These are phyloP conservation scores for Dynastes hyllus DNA, from an alignment of 2,888 invertebrate genomes.

Conservation along the genomic window DNA sequence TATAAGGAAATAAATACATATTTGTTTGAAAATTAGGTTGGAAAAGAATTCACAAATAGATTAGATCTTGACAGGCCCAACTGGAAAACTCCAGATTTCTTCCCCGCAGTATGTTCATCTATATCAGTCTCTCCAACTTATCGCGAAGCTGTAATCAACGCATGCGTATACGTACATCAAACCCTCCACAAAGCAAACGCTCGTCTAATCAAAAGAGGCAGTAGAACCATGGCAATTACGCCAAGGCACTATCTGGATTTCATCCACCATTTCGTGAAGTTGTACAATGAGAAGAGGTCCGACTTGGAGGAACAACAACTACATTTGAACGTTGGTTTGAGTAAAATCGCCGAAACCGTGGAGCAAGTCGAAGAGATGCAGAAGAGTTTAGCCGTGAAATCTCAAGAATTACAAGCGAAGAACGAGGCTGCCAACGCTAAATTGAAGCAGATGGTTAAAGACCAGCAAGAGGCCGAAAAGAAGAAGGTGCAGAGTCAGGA, in stretches of 20 bases:
- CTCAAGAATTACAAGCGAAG: conserved; percentile 95
- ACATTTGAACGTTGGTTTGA: conserved; percentile 98
- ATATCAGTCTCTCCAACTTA: conserved; percentile 85
- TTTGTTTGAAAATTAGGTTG: conserved; percentile 76
- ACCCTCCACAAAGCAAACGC: conserved; percentile 96
- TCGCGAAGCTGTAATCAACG: conserved; percentile 98
- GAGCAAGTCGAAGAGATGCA: conserved; percentile 99
- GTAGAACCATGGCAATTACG: conserved; percentile 97
- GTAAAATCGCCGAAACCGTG: conserved; percentile 99
- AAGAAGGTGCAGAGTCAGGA: conserved; percentile 99
- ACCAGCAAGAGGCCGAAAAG: conserved; percentile 99
- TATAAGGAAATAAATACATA: no score
- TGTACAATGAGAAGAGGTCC: conserved; percentile 97
- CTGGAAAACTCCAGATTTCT: conserved; percentile 91
- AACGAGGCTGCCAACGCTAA: conserved; percentile 99
- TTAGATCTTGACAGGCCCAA: conserved; percentile 93
- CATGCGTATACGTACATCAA: conserved; percentile 98
- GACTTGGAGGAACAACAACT: conserved; percentile 99
- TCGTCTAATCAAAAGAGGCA: conserved; percentile 91
- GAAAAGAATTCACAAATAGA: conserved; percentile 96
- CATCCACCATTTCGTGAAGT: conserved; percentile 98
- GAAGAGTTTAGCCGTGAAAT: conserved; percentile 97
- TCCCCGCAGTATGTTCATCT: conserved; percentile 90
- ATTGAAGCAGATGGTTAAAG: conserved; percentile 98
- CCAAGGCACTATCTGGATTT: conserved; percentile 98